Conservation (phyloP, 2,113 vertebrate genomes). For the Varanus komodoensis region DNA sequence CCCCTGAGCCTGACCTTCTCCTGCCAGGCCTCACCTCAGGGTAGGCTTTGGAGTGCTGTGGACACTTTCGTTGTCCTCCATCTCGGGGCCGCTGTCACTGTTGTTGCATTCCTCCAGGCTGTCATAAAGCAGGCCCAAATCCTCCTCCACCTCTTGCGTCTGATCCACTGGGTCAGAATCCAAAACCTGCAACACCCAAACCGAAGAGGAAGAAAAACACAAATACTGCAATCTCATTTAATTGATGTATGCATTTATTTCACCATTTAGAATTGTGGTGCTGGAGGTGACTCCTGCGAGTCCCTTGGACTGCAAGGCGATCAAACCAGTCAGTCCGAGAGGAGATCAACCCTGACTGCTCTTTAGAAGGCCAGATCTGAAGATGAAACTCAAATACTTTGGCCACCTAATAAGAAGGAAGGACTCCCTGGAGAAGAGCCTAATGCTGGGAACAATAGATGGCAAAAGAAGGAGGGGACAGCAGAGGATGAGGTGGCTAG, state of each 20-base stretch:
- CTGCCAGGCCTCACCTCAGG: slow-evolving; percentile 84
- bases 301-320: no score
- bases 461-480: no score
- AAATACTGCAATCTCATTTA: no score
- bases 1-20: not conserved
- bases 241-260: not conserved
- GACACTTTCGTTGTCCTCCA: slow-evolving; percentile 96
- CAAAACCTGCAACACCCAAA: slow-evolving; percentile 83
- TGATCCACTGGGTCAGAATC: slow-evolving; percentile 94
- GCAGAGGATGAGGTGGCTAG: no score
- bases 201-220: not conserved
- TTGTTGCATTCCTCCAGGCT: slow-evolving; percentile 96
- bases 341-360: no score
- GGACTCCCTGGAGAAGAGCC: no score
- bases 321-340: no score
- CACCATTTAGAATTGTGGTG: not conserved
- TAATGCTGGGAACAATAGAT: no score
- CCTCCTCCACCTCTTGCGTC: slow-evolving; percentile 92
- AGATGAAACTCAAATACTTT: no score
- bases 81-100: slow-evolving; percentile 94
- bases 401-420: no score
- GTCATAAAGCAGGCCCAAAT: slow-evolving; percentile 90
- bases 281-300: no score
- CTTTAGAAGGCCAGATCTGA: no score
- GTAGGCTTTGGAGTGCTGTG: slow-evolving; percentile 97